Percentiles rank a stretch among this genome's conserved stretches.
Evolutionary conservation across 2,797 vertebrate species (phyloP).

Genomic region (Coregonus sp.): DNA sequence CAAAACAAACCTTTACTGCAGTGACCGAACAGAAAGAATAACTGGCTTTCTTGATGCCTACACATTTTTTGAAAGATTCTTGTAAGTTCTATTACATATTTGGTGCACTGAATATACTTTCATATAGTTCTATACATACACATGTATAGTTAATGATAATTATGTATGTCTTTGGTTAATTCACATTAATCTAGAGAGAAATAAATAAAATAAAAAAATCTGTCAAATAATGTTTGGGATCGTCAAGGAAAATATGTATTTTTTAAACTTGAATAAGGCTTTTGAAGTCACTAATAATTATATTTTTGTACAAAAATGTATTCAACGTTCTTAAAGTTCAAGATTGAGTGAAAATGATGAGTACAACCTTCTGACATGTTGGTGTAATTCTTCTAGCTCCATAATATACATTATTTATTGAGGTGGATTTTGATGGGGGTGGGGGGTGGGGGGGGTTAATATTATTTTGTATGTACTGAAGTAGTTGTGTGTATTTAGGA

Average conservation of each 20-base stretch:
- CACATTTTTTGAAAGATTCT: constrained; percentile 3
- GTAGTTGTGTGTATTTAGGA: constrained; percentile 4
- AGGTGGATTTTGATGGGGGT: constrained; percentile 38
- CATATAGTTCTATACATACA: constrained; percentile 10
- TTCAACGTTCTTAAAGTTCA: constrained; percentile 38
- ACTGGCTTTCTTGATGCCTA: not conserved
- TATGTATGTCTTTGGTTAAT: constrained; percentile 29
- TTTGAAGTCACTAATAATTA: constrained; percentile 72
- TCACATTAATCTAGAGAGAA: constrained; percentile 28
- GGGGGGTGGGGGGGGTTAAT: not conserved
- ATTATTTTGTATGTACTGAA: constrained; percentile 21
- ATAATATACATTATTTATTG: constrained; percentile 53
- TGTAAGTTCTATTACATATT: constrained; percentile 10
- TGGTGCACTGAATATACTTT: constrained; percentile 40
- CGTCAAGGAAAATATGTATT: constrained; percentile 71
- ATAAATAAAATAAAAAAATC: constrained; percentile 22
- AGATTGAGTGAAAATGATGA: constrained; percentile 26
- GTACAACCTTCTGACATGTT: constrained; percentile 4
- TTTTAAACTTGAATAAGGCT: constrained; percentile 78
- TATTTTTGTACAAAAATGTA: constrained; percentile 85
- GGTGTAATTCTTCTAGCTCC: constrained; percentile 36
- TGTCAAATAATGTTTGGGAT: constrained; percentile 35
- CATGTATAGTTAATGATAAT: constrained; percentile 10
- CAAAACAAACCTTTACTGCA: not conserved
- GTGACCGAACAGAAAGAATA: constrained; percentile 14